Evolutionary conservation across 2,888 invertebrate genomes (phyloP).

Genomic region (Rotaria sp.): DNA sequence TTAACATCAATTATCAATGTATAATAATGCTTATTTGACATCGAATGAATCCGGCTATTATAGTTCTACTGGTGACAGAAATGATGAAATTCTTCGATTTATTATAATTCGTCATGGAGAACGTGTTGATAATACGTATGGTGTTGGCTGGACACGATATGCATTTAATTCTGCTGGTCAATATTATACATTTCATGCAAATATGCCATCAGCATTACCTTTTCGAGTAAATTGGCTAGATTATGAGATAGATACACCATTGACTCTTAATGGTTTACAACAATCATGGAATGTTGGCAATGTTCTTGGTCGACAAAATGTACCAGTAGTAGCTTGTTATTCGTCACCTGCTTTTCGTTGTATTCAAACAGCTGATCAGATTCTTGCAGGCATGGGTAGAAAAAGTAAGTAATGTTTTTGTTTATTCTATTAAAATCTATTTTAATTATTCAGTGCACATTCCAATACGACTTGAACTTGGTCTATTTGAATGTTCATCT

Average conservation of each 20-base stretch:
- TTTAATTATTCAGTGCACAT: neutral
- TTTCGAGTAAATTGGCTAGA: neutral
- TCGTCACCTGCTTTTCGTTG: neutral
- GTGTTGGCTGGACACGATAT: neutral
- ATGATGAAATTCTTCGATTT: neutral
- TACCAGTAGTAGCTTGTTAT: neutral
- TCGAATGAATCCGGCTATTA: neutral
- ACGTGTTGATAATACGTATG: neutral
- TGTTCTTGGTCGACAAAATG: neutral
- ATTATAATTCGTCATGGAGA: conserved; percentile 15
- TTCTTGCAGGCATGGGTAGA: neutral
- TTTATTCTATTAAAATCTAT: too few species aligned
- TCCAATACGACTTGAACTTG: neutral
- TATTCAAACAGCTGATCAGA: conserved; percentile 17
- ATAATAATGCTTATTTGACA: neutral
- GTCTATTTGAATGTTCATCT: conserved; percentile 21
- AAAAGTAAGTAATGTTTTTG: neutral
- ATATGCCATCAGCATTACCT: neutral
- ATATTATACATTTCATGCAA: neutral
- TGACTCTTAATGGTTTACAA: neutral
- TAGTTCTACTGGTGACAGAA: neutral
- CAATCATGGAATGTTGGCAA: conserved; percentile 27
- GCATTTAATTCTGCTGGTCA: neutral
- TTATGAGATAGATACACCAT: neutral
- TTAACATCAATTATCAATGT: neutral